These are phyloP conservation scores for Ellobium chinense DNA, from an alignment of 2,888 invertebrate genomes.

Conservation along the genomic window DNA sequence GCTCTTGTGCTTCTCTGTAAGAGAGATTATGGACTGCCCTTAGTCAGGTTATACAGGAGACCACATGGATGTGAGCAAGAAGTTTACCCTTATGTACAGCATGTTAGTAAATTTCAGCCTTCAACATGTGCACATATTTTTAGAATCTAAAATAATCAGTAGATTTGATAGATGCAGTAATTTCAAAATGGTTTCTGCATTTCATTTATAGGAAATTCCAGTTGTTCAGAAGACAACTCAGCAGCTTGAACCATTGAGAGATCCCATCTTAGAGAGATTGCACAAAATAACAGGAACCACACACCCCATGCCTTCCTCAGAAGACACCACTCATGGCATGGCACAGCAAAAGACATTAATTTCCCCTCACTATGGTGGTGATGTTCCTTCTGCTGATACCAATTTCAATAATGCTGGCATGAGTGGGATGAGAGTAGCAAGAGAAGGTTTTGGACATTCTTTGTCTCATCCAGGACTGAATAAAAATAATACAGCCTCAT, in stretches of 20 bases:
- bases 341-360: not conserved
- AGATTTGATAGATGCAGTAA: too few species aligned
- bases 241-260: not conserved
- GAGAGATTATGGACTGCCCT: too few species aligned
- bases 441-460: not conserved
- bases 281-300: not conserved
- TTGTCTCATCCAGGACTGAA: not conserved
- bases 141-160: too few species aligned
- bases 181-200: not conserved
- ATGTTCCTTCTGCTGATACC: not conserved
- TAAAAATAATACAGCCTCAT: constrained; percentile 37
- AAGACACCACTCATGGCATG: not conserved
- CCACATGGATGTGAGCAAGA: too few species aligned
- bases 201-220: not conserved
- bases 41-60: too few species aligned
- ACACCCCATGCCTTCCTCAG: too few species aligned
- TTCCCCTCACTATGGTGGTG: not conserved
- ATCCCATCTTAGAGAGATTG: constrained; percentile 21
- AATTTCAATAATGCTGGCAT: constrained; percentile 26
- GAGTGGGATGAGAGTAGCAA: not conserved
- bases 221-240: not conserved
- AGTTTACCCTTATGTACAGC: too few species aligned
- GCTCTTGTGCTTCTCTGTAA: too few species aligned
- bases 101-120: too few species aligned
- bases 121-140: too few species aligned